A percentile compares a stretch with the other conserved stretches of the same genome.
Conservation (phyloP, 2,113 vertebrate species). For the Leptosomus discolor region DNA sequence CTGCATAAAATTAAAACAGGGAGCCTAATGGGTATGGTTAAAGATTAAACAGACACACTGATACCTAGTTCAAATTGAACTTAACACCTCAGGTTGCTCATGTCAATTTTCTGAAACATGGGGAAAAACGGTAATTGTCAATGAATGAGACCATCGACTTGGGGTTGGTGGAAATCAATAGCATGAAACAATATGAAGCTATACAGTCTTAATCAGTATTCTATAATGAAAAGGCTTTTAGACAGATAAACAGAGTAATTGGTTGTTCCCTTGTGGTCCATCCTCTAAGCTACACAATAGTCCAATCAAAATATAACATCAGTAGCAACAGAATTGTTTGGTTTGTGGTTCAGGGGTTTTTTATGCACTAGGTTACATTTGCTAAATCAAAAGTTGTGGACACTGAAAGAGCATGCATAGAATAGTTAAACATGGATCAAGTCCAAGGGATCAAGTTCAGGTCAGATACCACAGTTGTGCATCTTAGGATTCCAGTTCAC, state of each 20-base stretch:
- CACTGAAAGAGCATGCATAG: background rate
- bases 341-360: background rate
- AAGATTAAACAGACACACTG: conserved; percentile 64
- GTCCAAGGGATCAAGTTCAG: background rate
- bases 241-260: conserved; percentile 70
- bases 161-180: conserved; percentile 72
- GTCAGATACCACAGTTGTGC: background rate
- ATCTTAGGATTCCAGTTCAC: background rate
- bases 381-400: conserved; percentile 65
- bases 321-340: conserved; percentile 61
- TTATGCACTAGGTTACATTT: conserved; percentile 41
- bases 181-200: conserved; percentile 58
- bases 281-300: conserved; percentile 51
- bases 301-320: conserved; percentile 71
- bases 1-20: conserved; percentile 50
- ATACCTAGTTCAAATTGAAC: conserved; percentile 67
- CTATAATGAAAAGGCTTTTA: conserved; percentile 53
- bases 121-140: conserved; percentile 78
- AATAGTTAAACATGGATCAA: conserved; percentile 25
- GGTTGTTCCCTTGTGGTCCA: conserved; percentile 64
- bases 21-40: conserved; percentile 53
- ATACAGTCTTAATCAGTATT: conserved; percentile 69
- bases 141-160: conserved; percentile 71
- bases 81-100: conserved; percentile 53
- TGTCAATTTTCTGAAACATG: conserved; percentile 70